Evolutionary conservation across 2,113 vertebrate species (phyloP).

Genomic region (Haemorhous mexicanus): DNA sequence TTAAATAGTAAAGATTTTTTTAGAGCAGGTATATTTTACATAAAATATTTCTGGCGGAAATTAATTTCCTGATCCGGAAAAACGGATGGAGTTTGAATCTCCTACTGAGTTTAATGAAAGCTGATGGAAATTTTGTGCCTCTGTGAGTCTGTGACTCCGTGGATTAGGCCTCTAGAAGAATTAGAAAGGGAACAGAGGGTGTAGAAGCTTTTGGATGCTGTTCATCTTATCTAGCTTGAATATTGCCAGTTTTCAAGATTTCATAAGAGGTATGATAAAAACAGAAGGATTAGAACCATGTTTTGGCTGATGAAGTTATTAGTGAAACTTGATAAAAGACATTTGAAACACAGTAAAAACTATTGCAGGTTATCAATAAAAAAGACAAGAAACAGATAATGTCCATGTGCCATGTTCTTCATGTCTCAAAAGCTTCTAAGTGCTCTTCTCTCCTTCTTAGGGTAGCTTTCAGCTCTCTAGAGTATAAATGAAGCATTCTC

Average conservation of each 20-base stretch:
- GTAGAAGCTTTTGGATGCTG: neutral
- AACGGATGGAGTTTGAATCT: neutral
- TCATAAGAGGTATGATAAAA: neutral
- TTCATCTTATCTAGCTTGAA: neutral
- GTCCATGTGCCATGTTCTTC: neutral
- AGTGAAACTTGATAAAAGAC: neutral
- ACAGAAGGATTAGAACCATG: neutral
- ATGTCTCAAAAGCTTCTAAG: neutral
- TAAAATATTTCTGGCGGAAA: neutral
- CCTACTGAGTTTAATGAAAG: neutral
- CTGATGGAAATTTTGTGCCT: neutral
- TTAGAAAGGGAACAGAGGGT: neutral
- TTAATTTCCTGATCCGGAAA: neutral
- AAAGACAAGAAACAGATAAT: neutral
- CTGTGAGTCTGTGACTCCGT: neutral
- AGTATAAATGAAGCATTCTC: conserved; percentile 13
- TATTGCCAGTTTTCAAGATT: neutral
- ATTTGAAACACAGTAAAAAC: neutral
- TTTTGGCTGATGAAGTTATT: neutral
- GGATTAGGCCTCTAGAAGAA: neutral
- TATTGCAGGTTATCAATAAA: neutral
- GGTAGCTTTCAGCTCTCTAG: neutral
- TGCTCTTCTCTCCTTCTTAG: neutral
- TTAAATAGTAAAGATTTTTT: neutral
- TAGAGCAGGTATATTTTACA: neutral